Percentiles rank a stretch among this genome's conserved stretches.
Conservation (phyloP, 2,797 vertebrate species). For the Micropoecilia bifurca region DNA sequence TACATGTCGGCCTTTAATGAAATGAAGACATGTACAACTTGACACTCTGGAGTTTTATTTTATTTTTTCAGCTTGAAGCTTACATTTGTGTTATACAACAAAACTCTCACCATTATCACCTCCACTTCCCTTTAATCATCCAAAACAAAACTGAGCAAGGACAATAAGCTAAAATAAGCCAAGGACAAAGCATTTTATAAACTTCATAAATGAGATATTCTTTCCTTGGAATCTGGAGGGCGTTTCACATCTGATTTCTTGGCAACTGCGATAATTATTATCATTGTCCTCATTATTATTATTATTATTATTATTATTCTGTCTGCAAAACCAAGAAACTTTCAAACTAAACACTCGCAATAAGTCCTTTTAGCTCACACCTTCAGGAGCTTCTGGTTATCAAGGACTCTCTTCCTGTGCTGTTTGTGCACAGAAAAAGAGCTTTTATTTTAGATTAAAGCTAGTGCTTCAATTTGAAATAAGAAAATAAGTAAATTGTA, state of each 20-base stretch:
- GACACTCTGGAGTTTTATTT: neutral
- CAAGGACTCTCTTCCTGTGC: neutral
- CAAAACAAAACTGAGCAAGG: neutral
- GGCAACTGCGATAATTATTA: neutral
- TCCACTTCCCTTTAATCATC: neutral
- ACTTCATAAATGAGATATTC: neutral
- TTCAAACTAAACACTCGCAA: neutral
- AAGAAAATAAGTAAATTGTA: neutral
- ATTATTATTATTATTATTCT: neutral
- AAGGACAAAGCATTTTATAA: neutral
- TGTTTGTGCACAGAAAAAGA: neutral
- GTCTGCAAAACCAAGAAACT: neutral
- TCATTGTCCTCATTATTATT: neutral
- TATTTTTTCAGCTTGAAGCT: neutral
- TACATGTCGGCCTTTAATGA: neutral
- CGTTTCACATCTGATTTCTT: neutral
- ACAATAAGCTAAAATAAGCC: conserved; percentile 5
- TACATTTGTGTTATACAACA: neutral
- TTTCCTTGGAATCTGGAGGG: neutral
- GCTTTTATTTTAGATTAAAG: neutral
- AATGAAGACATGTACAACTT: neutral
- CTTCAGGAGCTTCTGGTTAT: neutral
- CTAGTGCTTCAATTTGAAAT: neutral
- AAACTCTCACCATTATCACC: neutral
- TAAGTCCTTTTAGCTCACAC: neutral